These are phyloP conservation scores for Busseola fusca DNA, from an alignment of 2,888 invertebrate species.

Conservation along the genomic window DNA sequence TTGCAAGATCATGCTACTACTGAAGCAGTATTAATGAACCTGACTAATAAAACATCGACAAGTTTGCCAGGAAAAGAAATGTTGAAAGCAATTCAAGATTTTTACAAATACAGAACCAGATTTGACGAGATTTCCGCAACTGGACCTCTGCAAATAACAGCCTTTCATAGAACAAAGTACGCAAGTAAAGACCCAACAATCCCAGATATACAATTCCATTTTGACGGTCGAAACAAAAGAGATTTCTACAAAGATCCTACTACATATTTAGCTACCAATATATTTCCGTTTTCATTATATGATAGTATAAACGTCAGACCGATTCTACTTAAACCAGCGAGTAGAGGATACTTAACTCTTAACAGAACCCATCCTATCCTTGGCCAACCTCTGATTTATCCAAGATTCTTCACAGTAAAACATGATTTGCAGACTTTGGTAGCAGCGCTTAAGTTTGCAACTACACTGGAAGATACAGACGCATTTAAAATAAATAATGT, in stretches of 20 bases:
- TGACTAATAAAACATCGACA: conserved; percentile 87
- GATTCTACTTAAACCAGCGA: conserved; percentile 89
- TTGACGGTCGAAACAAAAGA: conserved; percentile 87
- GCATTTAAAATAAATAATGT: conserved; percentile 88
- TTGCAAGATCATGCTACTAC: conserved; percentile 92
- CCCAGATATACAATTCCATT: conserved; percentile 91
- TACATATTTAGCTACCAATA: conserved; percentile 79
- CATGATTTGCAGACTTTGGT: conserved; percentile 90
- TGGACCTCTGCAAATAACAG: conserved; percentile 88
- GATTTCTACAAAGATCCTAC: conserved; percentile 89
- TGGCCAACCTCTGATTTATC: conserved; percentile 92
- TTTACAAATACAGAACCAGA: conserved; percentile 71
- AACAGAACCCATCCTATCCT: conserved; percentile 91
- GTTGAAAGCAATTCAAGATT: conserved; percentile 77
- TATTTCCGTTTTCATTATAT: conserved; percentile 89
- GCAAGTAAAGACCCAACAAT: conserved; percentile 82
- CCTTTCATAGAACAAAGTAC: conserved; percentile 89
- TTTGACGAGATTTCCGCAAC: conserved; percentile 86
- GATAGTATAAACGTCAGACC: conserved; percentile 90
- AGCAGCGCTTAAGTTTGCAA: conserved; percentile 89
- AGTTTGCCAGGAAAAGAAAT: conserved; percentile 73
- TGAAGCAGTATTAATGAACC: conserved; percentile 85
- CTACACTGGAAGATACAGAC: conserved; percentile 88
- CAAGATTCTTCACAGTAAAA: conserved; percentile 90
- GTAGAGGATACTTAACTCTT: conserved; percentile 90